These are phyloP conservation scores for Babyrousa celebensis DNA, from an alignment of 2,797 vertebrate species.

Conservation along the genomic window DNA sequence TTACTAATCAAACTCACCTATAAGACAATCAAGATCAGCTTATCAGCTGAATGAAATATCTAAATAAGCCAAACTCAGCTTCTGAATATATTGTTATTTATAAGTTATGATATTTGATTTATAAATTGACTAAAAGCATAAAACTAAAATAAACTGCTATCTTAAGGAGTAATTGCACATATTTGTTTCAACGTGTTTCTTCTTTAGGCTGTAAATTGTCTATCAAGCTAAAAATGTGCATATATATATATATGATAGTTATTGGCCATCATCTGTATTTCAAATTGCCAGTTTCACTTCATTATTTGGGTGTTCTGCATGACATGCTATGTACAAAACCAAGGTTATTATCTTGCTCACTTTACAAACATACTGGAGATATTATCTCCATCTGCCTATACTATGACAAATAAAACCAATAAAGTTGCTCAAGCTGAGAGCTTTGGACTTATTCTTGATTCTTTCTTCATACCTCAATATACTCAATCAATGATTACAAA, in stretches of 20 bases:
- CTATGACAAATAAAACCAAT: background rate
- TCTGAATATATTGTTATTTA: conserved; percentile 37
- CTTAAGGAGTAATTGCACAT: background rate
- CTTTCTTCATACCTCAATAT: background rate
- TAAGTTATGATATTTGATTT: conserved; percentile 22
- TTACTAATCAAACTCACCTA: conserved; percentile 32
- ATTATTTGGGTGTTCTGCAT: background rate
- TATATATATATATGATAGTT: background rate
- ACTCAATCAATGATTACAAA: background rate
- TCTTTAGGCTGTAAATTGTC: background rate
- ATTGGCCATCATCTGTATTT: background rate
- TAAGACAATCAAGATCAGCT: background rate
- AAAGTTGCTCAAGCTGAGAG: background rate
- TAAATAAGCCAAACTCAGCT: conserved; percentile 7
- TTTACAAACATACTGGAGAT: conserved; percentile 1
- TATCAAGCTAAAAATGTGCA: background rate
- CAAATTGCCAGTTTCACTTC: background rate
- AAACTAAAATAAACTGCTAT: conserved; percentile 37
- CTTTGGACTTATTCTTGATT: background rate
- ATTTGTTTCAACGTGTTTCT: background rate
- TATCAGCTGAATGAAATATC: background rate
- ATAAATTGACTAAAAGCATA: conserved; percentile 18
- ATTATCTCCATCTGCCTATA: background rate
- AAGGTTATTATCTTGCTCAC: conserved; percentile 13
- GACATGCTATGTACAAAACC: background rate